A percentile compares a stretch with the other conserved stretches of the same genome.
Evolutionary conservation across 2,113 vertebrate species (phyloP).

Genomic region (Hipposideros armiger): DNA sequence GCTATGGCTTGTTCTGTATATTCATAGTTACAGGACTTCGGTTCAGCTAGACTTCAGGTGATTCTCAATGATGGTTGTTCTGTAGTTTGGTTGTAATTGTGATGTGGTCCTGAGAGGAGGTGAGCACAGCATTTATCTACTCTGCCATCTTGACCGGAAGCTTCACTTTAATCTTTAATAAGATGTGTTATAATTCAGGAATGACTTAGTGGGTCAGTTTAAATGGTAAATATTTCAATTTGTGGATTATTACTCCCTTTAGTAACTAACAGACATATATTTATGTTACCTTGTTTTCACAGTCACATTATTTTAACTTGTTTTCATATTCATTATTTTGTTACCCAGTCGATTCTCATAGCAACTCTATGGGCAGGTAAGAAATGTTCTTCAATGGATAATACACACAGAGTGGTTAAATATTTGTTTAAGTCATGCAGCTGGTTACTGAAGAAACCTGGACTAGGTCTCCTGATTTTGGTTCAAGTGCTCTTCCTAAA

Average conservation of each 20-base stretch:
- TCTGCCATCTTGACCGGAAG: too few relatives aligned
- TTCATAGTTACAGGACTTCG: too few relatives aligned
- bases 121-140: too few relatives aligned
- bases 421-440: neutral
- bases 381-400: neutral
- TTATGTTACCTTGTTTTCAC: slow-evolving; percentile 50
- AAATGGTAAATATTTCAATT: slow-evolving; percentile 34
- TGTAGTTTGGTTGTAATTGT: too few relatives aligned
- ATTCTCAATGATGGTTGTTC: too few relatives aligned
- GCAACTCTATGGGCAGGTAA: neutral
- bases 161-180: slow-evolving; percentile 45
- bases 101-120: too few relatives aligned
- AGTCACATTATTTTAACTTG: neutral
- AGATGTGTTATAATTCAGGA: slow-evolving; percentile 12
- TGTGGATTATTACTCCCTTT: neutral
- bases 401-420: neutral
- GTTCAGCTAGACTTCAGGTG: too few relatives aligned
- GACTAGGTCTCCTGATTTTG: neutral
- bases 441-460: neutral
- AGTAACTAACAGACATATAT: neutral
- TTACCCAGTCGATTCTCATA: neutral
- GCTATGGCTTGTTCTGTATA: too few relatives aligned
- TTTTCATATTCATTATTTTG: slow-evolving; percentile 44
- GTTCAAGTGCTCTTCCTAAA: slow-evolving; percentile 2
- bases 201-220: neutral